Conservation (phyloP, 1,140 invertebrate species). For the Heliconius melpomene region DNA sequence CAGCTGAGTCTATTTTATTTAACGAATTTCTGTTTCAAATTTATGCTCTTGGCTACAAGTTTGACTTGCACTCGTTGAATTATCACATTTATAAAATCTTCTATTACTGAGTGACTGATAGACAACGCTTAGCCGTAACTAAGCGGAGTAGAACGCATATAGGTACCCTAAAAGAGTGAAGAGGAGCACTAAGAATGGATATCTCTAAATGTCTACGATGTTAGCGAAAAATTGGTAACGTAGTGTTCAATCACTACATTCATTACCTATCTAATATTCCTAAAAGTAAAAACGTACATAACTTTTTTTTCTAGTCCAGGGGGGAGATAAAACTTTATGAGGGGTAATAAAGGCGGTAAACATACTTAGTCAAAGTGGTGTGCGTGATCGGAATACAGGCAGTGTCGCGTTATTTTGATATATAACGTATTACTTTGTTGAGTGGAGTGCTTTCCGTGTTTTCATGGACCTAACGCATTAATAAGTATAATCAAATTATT, state of each 20-base stretch:
- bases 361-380: constrained; percentile 49
- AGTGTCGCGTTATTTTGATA: constrained; percentile 24
- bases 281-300: background rate
- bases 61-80: too few species aligned
- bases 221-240: background rate
- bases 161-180: too few species aligned
- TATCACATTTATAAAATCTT: too few species aligned
- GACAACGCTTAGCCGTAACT: too few species aligned
- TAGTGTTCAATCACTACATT: background rate
- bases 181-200: too few species aligned
- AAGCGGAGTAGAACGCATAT: too few species aligned
- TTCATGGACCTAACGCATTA: background rate
- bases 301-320: constrained; percentile 26
- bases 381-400: constrained; percentile 52
- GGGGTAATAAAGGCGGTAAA: constrained; percentile 48
- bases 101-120: too few species aligned
- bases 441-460: background rate
- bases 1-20: too few species aligned
- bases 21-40: too few species aligned
- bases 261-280: background rate
- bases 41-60: too few species aligned
- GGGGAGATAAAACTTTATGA: constrained; percentile 45
- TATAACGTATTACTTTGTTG: background rate
- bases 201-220: too few species aligned
- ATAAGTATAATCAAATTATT: background rate